Percentiles rank a stretch among this genome's conserved stretches.
These are phyloP conservation scores for Rhopilema esculentum DNA, from an alignment of 30 jellyfish, hydroid and myxozoan genomes.

Conservation along the genomic window DNA sequence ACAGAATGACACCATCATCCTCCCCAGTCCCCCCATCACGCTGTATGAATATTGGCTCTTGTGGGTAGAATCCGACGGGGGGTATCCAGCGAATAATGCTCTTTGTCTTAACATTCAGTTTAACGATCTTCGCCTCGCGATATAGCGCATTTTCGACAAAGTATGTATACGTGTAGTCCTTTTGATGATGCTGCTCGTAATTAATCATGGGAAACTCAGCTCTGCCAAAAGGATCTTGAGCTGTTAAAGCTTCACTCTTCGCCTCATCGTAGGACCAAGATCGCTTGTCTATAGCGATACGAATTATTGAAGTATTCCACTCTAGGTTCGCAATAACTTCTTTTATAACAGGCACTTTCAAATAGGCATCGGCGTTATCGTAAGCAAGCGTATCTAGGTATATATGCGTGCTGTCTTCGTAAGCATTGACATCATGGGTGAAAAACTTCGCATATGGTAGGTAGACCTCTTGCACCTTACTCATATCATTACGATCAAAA, in stretches of 20 bases:
- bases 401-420: constrained; percentile 51
- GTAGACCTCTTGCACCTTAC: constrained; percentile 56
- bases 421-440: constrained; percentile 65
- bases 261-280: constrained; percentile 57
- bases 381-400: constrained; percentile 64
- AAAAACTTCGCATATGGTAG: constrained; percentile 64
- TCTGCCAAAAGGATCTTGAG: constrained; percentile 47
- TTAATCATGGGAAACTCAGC: constrained; percentile 59
- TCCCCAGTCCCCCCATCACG: constrained; percentile 40
- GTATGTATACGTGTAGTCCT: constrained; percentile 53
- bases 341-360: constrained; percentile 25
- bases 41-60: constrained; percentile 69
- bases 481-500: constrained; percentile 48
- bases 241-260: constrained; percentile 40
- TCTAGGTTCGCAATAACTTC: constrained; percentile 14
- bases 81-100: constrained; percentile 50
- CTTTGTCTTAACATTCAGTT: constrained; percentile 62
- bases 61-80: constrained; percentile 67
- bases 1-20: constrained; percentile 58
- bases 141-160: constrained; percentile 56
- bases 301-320: constrained; percentile 60
- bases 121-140: constrained; percentile 43
- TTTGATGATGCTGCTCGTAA: constrained; percentile 57
- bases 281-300: constrained; percentile 61
- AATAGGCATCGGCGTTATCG: constrained; percentile 51